Base-by-base conservation (phyloP, 2,888 invertebrate species). In the Nymphalis c-album region DNA sequence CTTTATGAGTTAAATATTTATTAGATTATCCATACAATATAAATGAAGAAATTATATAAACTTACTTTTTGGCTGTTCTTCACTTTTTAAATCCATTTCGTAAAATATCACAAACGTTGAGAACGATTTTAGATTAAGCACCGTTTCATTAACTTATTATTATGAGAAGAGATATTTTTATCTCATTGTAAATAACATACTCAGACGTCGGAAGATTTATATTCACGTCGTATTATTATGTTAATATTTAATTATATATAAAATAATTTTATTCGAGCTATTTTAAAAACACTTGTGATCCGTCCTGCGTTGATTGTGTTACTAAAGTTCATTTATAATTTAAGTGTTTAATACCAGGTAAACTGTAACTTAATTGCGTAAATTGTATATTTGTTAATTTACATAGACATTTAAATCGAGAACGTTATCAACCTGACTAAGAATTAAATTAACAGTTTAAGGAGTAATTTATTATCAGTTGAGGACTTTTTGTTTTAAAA, bases 21-120 rank as follows among this genome's bases (percentile, higher is more conserved):
- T 13, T 13, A 3, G 6, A 31, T 6, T 31, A 31, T 31, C n/a
- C n/a, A n/a, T 31, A 31, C 5, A 31, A 31, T 31, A 31, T 5
- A 5, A 26, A 26, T 26, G 26, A 26, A 26, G 22, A 2, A 40
- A 40, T 13, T 1, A 40, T 40, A 40, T 13, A 40, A 2, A 0
- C 53, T 17, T 31, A 53, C 53, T 31, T 31, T 55, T 31, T 5
- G 53, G 6, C n/a, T 26, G 26, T 16, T 55, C 53, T 31, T 17
- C 17, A 55, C 7, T 55, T 55, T 55, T 55, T n/a, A n/a, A 7
- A 31, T 55, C 31, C 53, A 55, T 55, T 55, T 55, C 26, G 40
- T 5, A 7, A n/a, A 6, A 17, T 51, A 22, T 31, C 53, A 26
- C 53, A 53, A 7, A 16, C 26, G 20, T 5, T 10, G 22, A 50